Base-by-base conservation (phyloP, 53 echinoderm and acorn worm species). In the Mesocentrotus franciscanus region DNA sequence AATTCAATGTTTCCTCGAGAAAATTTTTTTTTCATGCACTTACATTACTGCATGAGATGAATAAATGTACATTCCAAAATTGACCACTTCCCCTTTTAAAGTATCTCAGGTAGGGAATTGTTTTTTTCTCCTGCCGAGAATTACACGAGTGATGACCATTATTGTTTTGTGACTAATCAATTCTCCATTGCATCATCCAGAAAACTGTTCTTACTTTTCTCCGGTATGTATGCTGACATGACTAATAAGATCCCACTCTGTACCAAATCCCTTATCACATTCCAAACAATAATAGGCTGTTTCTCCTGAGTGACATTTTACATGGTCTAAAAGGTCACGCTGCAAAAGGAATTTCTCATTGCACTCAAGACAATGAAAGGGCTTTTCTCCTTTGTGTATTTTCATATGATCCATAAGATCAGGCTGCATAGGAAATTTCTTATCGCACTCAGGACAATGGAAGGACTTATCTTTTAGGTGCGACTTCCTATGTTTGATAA, bases 231-330 rank as follows among this genome's bases (percentile, higher is more conserved):
- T 61, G 4, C 24, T 60, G 18, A 94, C 33, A 33, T 94, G 94
- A 42, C 64, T 83, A 2, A 30, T 14, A 11, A 94, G 83, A 60
- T 94, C 83, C 32, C 84, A 61, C 56, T 83, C 85, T 32, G 81
- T 61, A 94, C 85, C 64, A n/a, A 94, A 94, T 14, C 94, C 61
- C 26, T 94, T 83, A 56, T 94, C 71, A 42, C 94, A 94, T 83
- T 61, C 60, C 17, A 60, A 30, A 33, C 94, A 94, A 59, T 56
- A 62, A 71, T 83, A 81, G 1, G 81, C 36, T 18, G 81, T 87
- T 57, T 36, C 36, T 81, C 36, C 35, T 4, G 36, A 2, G 20
- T 81, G 81, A 39, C 12, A 22, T 34, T 81, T 81, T 1, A 81
- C 35, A 81, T 81, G 81, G 39, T 81, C 42, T 14, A 81, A 17